A percentile compares a stretch with the other conserved stretches of the same genome.
phyloP scores from a whole-genome alignment of 2,113 vertebrate genomes.

The Mobula birostris region DNA sequence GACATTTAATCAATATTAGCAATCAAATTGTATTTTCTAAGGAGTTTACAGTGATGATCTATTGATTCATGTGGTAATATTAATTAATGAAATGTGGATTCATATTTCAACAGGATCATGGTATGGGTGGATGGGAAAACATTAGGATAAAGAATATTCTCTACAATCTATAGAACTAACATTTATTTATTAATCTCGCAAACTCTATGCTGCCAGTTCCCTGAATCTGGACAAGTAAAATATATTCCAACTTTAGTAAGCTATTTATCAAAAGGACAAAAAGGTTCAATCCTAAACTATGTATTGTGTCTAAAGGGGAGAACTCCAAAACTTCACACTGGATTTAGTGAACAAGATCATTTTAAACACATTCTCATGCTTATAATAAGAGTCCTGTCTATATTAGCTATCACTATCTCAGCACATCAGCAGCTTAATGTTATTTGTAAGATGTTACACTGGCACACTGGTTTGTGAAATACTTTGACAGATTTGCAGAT shows the following conservation, averaged over 20 bases:
- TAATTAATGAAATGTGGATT: not conserved
- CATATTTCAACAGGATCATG: not conserved
- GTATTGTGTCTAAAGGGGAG: not conserved
- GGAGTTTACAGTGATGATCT: conserved; percentile 16
- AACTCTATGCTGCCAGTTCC: not conserved
- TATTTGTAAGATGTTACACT: not conserved
- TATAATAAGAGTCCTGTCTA: not conserved
- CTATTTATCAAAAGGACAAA: not conserved
- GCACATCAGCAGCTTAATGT: not conserved
- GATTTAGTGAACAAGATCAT: not conserved
- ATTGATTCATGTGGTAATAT: conserved; percentile 21
- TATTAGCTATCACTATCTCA: not conserved
- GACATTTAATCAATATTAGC: conserved; percentile 28
- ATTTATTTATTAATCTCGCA: not conserved
- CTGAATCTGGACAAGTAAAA: not conserved
- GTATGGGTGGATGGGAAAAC: not conserved
- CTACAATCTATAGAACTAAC: not conserved
- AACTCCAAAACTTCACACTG: too few species aligned
- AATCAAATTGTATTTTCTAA: not conserved
- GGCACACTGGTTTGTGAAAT: not conserved
- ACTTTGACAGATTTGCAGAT: not conserved
- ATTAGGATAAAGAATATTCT: not conserved
- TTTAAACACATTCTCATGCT: not conserved
- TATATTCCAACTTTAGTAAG: not conserved
- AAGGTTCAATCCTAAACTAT: not conserved